Evolutionary conservation across 2,797 vertebrate genomes (phyloP).

Genomic region (Pitangus sulphuratus): DNA sequence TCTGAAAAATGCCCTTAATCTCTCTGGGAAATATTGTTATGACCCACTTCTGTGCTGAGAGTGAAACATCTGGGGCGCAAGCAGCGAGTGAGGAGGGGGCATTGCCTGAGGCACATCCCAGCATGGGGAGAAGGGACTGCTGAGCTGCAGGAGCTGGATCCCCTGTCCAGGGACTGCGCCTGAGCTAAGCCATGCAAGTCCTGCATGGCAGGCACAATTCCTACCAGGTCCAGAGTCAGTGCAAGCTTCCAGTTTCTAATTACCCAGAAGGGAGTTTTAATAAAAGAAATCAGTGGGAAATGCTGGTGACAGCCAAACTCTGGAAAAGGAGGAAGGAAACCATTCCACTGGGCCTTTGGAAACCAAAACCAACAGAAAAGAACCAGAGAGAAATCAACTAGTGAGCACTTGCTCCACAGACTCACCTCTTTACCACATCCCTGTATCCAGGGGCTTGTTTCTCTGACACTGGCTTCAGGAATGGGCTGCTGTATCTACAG

Average conservation of each 20-base stretch:
- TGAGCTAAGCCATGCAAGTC: background rate
- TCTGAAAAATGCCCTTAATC: slow-evolving; percentile 57
- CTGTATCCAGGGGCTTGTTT: slow-evolving; percentile 94
- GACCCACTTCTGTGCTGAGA: slow-evolving; percentile 30
- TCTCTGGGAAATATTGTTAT: slow-evolving; percentile 40
- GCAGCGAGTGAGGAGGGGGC: background rate
- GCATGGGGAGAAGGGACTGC: background rate
- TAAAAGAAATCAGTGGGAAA: background rate
- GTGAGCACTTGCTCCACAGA: slow-evolving; percentile 1
- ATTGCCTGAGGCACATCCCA: background rate
- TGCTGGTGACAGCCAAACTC: background rate
- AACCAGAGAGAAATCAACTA: background rate
- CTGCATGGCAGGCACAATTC: background rate
- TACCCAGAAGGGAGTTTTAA: background rate
- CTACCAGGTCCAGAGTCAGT: background rate
- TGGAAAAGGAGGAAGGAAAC: background rate
- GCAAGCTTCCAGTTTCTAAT: background rate
- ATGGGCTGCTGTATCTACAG: slow-evolving; percentile 78
- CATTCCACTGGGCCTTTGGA: background rate
- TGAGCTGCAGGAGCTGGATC: background rate
- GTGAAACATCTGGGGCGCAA: slow-evolving; percentile 18
- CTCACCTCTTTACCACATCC: slow-evolving; percentile 93
- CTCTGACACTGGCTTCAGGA: slow-evolving; percentile 93
- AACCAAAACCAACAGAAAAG: background rate
- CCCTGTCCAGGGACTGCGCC: background rate